phyloP scores from a whole-genome alignment of 2,888 invertebrate species.

The Ditula angustiorana region DNA sequence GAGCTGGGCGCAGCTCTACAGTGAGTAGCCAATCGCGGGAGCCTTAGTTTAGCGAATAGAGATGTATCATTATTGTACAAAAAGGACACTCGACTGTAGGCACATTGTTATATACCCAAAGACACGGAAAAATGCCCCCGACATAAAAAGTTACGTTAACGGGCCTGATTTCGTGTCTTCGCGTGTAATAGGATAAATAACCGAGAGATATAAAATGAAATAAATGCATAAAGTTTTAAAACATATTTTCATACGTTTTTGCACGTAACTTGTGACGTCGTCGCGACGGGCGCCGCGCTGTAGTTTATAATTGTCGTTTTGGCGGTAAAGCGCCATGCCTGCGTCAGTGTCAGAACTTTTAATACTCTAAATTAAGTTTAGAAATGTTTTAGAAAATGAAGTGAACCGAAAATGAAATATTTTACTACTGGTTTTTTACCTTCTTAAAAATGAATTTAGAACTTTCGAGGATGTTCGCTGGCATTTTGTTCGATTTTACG shows the following conservation, averaged over 20 bases:
- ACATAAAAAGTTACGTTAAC: neutral
- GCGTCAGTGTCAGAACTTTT: constrained; percentile 36
- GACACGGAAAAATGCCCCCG: constrained; percentile 15
- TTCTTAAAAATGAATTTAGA: constrained; percentile 9
- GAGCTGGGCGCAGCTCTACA: neutral
- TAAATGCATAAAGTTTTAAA: constrained; percentile 78
- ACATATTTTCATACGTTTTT: constrained; percentile 85
- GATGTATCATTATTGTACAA: constrained; percentile 80
- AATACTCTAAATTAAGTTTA: constrained; percentile 32
- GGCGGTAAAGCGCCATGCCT: constrained; percentile 58
- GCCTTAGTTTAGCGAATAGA: constrained; percentile 71
- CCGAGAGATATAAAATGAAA: constrained; percentile 75
- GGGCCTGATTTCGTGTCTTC: constrained; percentile 28
- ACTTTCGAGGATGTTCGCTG: neutral
- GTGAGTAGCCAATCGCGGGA: constrained; percentile 47
- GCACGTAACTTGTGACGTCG: constrained; percentile 75
- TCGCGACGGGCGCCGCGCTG: constrained; percentile 58
- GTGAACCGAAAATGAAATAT: constrained; percentile 26
- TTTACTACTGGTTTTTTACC: constrained; percentile 33
- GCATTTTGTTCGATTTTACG: constrained; percentile 12
- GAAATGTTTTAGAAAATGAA: constrained; percentile 13
- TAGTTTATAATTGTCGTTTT: constrained; percentile 63
- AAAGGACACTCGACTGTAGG: constrained; percentile 79
- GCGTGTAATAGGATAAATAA: constrained; percentile 63
- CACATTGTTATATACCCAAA: constrained; percentile 72